A percentile compares a stretch with the other conserved stretches of the same genome.
These are phyloP conservation scores for Cervus canadensis DNA, from an alignment of 2,113 vertebrate genomes.

Conservation along the genomic window DNA sequence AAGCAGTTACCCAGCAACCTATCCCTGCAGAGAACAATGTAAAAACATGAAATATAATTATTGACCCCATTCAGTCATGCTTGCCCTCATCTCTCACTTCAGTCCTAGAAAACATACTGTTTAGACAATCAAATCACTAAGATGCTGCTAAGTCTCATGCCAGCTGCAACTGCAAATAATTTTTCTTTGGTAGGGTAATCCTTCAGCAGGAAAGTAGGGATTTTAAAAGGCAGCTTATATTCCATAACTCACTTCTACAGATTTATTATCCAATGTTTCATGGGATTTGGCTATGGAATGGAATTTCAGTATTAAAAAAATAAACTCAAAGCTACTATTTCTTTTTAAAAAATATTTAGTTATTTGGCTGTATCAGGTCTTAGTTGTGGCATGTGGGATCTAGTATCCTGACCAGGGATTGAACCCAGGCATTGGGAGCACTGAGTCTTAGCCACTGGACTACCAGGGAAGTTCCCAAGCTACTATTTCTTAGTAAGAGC, in stretches of 20 bases:
- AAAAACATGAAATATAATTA: background rate
- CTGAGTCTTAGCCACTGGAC: background rate
- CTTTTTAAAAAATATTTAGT: background rate
- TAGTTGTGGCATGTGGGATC: background rate
- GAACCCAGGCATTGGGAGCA: background rate
- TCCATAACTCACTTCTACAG: background rate
- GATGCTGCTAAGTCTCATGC: background rate
- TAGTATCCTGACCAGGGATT: background rate
- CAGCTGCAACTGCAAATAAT: background rate
- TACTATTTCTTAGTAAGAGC: background rate
- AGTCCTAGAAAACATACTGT: background rate
- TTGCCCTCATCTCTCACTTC: background rate
- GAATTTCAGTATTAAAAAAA: constrained; percentile 27
- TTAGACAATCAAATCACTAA: background rate
- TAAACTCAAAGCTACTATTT: background rate
- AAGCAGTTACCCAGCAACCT: constrained; percentile 8
- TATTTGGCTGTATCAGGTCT: background rate
- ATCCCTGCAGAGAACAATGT: background rate
- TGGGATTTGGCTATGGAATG: background rate
- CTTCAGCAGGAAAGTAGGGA: background rate
- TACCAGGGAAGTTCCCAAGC: background rate
- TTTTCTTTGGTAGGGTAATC: background rate
- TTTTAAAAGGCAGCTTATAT: constrained; percentile 4
- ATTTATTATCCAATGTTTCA: background rate
- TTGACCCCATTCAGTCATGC: background rate